phyloP scores from a whole-genome alignment of 2,888 invertebrate species.

The Pogonocherus hispidulus region DNA sequence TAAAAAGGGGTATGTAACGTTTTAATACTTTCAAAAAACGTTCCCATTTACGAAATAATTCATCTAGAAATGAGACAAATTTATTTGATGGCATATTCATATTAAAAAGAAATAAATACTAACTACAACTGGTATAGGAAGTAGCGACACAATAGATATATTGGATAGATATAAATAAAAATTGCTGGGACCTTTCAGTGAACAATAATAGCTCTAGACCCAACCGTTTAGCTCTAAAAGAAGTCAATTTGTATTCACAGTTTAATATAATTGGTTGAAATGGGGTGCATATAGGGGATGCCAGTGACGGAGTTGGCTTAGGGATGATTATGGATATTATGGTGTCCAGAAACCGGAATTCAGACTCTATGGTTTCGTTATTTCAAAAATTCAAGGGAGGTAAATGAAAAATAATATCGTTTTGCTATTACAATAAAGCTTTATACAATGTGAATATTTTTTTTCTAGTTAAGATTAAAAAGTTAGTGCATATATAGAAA shows the following conservation, averaged over 20 bases:
- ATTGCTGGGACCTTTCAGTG: conserved; percentile 52
- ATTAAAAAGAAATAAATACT: conserved; percentile 52
- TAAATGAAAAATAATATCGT: no score
- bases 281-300: conserved; percentile 39
- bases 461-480: no score
- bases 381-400: not conserved
- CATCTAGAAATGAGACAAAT: not conserved
- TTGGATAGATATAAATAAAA: conserved; percentile 54
- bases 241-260: conserved; percentile 66
- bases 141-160: conserved; percentile 45
- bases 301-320: conserved; percentile 30
- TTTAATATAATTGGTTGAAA: conserved; percentile 55
- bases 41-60: not conserved
- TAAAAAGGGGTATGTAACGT: not conserved
- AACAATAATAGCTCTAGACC: conserved; percentile 59
- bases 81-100: not conserved
- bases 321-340: conserved; percentile 29
- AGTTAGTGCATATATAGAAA: no score
- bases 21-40: not conserved
- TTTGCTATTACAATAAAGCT: no score
- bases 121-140: conserved; percentile 37
- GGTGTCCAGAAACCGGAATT: conserved; percentile 21
- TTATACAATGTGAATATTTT: no score
- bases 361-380: not conserved
- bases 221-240: conserved; percentile 67